Conservation (phyloP, 2,888 invertebrate genomes). For the Nephrotoma guestfalica region DNA sequence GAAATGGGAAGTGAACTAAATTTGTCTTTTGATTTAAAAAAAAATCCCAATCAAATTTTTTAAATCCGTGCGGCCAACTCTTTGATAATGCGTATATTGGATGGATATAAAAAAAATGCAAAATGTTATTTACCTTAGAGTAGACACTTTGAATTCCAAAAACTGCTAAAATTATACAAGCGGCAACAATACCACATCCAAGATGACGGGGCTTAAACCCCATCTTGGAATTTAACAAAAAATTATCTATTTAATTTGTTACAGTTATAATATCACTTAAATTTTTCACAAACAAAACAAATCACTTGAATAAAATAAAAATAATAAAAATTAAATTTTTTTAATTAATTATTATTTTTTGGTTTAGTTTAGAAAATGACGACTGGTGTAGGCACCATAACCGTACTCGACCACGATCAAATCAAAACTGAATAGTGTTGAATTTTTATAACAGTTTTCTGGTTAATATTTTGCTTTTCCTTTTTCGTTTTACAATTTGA, state of each 20-base stretch:
- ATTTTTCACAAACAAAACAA: not conserved
- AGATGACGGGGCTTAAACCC: conserved; percentile 3
- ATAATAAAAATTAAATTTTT: not conserved
- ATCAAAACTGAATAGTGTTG: not conserved
- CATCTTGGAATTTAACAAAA: not conserved
- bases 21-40: not conserved
- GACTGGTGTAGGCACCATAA: not conserved
- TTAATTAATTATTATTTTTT: not conserved
- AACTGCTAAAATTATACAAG: not conserved
- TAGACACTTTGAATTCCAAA: conserved; percentile 5
- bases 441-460: not conserved
- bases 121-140: conserved; percentile 5
- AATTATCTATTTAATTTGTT: not conserved
- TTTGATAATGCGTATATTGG: not conserved
- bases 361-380: not conserved
- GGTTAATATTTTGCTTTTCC: not conserved
- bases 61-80: not conserved
- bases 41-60: not conserved
- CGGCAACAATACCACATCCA: not conserved
- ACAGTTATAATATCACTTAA: not conserved
- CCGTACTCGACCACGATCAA: not conserved
- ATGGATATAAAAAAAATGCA: not conserved
- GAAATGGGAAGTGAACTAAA: not conserved
- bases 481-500: not conserved
- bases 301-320: not conserved